Percentiles rank a stretch among this genome's conserved stretches.
phyloP scores from a whole-genome alignment of 2,113 vertebrate species.

The Amblyopsis rosae region DNA sequence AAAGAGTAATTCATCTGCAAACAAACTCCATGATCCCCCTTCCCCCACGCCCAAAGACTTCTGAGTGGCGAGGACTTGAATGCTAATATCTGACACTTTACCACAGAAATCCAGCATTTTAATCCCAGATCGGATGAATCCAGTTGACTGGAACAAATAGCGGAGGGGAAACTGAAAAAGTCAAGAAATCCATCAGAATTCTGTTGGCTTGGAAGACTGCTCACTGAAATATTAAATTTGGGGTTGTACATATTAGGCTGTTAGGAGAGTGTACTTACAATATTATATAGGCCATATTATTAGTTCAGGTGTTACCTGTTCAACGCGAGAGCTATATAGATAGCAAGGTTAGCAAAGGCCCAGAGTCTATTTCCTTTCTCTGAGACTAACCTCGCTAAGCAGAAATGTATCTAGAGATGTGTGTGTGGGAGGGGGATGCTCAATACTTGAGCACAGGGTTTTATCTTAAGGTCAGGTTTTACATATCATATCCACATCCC shows the following conservation, averaged over 20 bases:
- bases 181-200: slow-evolving; percentile 56
- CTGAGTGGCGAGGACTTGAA: slow-evolving; percentile 46
- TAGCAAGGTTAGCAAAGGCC: slow-evolving; percentile 28
- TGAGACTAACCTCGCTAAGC: slow-evolving; percentile 55
- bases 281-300: slow-evolving; percentile 12
- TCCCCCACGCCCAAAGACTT: not conserved
- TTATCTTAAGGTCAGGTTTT: slow-evolving; percentile 71
- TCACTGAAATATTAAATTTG: slow-evolving; percentile 47
- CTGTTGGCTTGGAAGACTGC: slow-evolving; percentile 28
- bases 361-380: slow-evolving; percentile 40
- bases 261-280: slow-evolving; percentile 44
- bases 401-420: slow-evolving; percentile 50
- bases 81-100: slow-evolving; percentile 59
- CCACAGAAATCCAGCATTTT: slow-evolving; percentile 56
- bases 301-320: slow-evolving; percentile 18
- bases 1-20: slow-evolving; percentile 43
- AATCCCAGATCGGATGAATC: slow-evolving; percentile 65
- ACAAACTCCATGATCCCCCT: not conserved
- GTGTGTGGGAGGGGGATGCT: slow-evolving; percentile 34
- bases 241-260: slow-evolving; percentile 4
- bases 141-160: slow-evolving; percentile 65
- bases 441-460: slow-evolving; percentile 49
- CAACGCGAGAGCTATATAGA: slow-evolving; percentile 19
- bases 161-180: slow-evolving; percentile 48
- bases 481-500: slow-evolving; percentile 53